phyloP scores from a whole-genome alignment of 2,888 invertebrate genomes.

The Drosophila incognita region DNA sequence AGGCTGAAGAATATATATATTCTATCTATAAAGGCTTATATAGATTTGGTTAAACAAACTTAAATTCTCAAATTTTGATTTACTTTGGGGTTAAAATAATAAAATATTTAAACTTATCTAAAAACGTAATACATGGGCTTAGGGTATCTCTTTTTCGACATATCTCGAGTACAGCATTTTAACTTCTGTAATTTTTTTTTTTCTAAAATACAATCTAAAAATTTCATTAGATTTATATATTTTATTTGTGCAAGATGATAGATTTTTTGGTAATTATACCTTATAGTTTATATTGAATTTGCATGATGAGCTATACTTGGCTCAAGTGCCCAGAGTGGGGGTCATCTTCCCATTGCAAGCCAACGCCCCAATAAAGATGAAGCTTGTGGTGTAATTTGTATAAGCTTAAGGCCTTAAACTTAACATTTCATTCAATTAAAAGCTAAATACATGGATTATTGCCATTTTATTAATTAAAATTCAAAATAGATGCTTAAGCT shows the following conservation, averaged over 20 bases:
- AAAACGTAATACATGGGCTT: not conserved
- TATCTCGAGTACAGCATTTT: not conserved
- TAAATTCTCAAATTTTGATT: not conserved
- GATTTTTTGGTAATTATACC: not conserved
- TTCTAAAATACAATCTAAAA: not conserved
- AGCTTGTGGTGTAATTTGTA: not conserved
- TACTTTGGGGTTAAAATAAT: not conserved
- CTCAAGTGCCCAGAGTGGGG: not conserved
- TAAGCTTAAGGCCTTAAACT: not conserved
- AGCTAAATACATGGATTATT: not conserved
- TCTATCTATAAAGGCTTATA: not conserved
- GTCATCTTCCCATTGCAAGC: not conserved
- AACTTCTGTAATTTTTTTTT: not conserved
- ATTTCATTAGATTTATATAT: not conserved
- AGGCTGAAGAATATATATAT: too few relatives aligned
- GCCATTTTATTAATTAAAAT: not conserved
- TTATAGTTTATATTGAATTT: not conserved
- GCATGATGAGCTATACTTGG: not conserved
- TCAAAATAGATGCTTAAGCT: not conserved
- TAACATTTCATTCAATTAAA: not conserved
- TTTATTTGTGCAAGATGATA: not conserved
- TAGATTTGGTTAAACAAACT: not conserved
- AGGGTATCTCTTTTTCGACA: not conserved
- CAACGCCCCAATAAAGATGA: not conserved
- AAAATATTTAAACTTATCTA: not conserved